Percentiles rank a stretch among this genome's conserved stretches.
Evolutionary conservation across 2,888 invertebrate genomes (phyloP).

Genomic region (Lampropteryx suffumata): DNA sequence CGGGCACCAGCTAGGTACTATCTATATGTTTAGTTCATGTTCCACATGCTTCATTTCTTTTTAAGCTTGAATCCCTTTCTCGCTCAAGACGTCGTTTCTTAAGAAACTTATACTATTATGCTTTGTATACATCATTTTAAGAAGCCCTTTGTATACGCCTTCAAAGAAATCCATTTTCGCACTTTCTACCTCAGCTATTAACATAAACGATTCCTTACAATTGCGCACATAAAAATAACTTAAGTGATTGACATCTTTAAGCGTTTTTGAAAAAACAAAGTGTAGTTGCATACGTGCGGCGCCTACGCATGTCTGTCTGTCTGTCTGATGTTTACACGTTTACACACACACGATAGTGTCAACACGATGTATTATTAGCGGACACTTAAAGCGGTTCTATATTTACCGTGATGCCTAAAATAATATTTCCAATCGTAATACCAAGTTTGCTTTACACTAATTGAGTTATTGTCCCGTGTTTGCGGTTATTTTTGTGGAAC

Average conservation of each 20-base stretch:
- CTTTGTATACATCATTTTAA: too few species aligned
- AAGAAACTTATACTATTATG: too few species aligned
- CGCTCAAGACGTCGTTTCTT: too few species aligned
- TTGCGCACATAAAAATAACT: conserved; percentile 16
- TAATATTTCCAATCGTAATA: background rate
- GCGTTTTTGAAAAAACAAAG: conserved; percentile 26
- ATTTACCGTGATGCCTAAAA: background rate
- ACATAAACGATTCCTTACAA: conserved; percentile 2
- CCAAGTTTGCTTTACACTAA: conserved; percentile 1
- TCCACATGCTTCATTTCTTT: too few species aligned
- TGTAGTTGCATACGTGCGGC: conserved; percentile 25
- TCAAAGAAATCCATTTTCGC: background rate
- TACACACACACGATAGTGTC: conserved; percentile 14
- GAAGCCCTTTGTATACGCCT: too few species aligned
- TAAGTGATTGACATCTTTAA: conserved; percentile 27
- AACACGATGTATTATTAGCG: too few species aligned
- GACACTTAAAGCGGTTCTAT: background rate
- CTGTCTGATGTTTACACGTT: conserved; percentile 28
- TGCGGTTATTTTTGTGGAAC: too few species aligned
- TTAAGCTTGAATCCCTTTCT: too few species aligned
- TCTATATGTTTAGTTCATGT: too few species aligned
- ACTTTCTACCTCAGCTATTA: background rate
- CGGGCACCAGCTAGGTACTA: too few species aligned
- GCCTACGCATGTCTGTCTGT: conserved; percentile 33
- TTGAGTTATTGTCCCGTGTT: background rate